Base-by-base conservation (phyloP, 2,797 vertebrate species). In the Okamejei kenojei region DNA sequence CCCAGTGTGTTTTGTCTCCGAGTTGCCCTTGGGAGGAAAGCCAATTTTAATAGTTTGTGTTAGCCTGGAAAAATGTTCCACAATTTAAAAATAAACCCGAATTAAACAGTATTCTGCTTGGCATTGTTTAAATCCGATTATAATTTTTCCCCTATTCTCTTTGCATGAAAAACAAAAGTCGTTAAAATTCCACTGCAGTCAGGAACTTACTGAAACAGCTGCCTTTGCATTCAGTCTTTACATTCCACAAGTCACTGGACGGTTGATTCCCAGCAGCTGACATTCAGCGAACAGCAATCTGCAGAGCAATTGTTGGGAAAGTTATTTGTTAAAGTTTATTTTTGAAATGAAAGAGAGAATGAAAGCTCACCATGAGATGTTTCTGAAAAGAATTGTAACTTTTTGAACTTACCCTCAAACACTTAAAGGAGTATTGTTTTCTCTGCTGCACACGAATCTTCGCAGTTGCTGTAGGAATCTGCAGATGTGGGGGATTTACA, bases 401-500 rank as follows among this genome's bases (percentile, higher is more conserved):
- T 92, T 58, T 11, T 45, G 21, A 71, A 92, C 90, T 92, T n/a
- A 92, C 90, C 38, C 65, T 23, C 35, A 92, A 5, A 54, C 32
- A 90, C 86, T 35, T 32, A 32, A 90, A 68, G 63, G 73, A 54
- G 35, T 58, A 38, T 26, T 76, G 45, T 1, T 91, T 29, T 73
- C 11, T 76, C 90, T 74, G 45, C 90, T 54, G 11, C 71, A 74
- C 38, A 23, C 68, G 11, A 21, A 92, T 92, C 90, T 92, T 74
- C 45, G 15, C 68, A 91, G 68, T 76, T 92, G 71, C 71, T n/a
- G 76, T 71, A 92, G 68, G 71, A 92, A 76, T 19, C 90, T 58
- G 38, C 71, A 76, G 38, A 35, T 74, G 90, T 26, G 35, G 23
- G 10, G 35, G 35, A 54, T 45, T 92, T 54, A 58, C 35, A 92